phyloP scores from a whole-genome alignment of 2,113 vertebrate genomes.

The Clinocottus analis region DNA sequence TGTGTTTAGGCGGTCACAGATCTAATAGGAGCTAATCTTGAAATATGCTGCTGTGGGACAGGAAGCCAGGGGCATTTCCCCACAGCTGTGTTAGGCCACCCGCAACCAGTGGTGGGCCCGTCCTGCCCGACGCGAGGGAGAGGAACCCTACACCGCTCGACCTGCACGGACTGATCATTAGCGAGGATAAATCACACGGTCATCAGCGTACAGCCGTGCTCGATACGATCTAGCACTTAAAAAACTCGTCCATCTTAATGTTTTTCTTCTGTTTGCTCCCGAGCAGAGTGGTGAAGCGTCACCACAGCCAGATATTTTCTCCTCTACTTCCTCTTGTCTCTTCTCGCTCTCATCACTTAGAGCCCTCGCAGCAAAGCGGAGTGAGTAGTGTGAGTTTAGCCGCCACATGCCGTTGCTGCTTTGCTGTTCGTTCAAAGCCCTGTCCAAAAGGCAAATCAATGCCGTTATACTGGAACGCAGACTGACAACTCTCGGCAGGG shows the following conservation, averaged over 20 bases:
- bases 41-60: conserved; percentile 61
- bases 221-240: conserved; percentile 6
- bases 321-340: conserved; percentile 21
- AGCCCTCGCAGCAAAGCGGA: conserved; percentile 19
- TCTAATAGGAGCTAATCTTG: conserved; percentile 59
- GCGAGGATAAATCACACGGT: conserved; percentile 1
- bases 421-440: conserved; percentile 30
- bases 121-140: conserved; percentile 27
- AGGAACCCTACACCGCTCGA: too few species aligned
- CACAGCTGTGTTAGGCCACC: conserved; percentile 57
- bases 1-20: conserved; percentile 19
- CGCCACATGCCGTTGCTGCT: conserved; percentile 30
- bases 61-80: conserved; percentile 72
- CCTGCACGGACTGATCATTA: conserved; percentile 22
- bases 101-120: conserved; percentile 24
- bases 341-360: conserved; percentile 13
- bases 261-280: background rate
- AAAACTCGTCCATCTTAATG: conserved; percentile 45
- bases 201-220: background rate
- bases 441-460: conserved; percentile 42
- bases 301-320: background rate
- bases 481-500: conserved; percentile 40
- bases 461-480: conserved; percentile 45
- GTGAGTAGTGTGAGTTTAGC: conserved; percentile 8
- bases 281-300: background rate